Percentiles rank a stretch among this genome's conserved stretches.
Conservation (phyloP, 2,113 vertebrate genomes). For the Setophaga coronata region DNA sequence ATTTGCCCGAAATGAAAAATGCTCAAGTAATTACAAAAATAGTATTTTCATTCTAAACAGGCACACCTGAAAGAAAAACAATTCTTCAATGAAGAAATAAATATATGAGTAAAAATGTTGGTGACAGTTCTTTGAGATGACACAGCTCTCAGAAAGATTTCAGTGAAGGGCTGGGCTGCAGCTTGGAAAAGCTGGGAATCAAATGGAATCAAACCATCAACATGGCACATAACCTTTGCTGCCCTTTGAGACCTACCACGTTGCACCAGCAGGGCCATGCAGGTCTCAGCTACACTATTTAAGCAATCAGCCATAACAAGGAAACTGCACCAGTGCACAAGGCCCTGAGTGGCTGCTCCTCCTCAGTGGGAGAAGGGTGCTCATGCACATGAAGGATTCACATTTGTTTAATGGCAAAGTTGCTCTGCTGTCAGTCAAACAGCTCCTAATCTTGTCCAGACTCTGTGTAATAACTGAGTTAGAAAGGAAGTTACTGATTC, state of each 20-base stretch:
- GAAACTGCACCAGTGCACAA: background rate
- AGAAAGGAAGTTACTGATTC: background rate
- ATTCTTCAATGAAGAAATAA: background rate
- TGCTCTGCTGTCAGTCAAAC: background rate
- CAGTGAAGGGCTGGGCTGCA: background rate
- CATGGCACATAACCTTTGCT: background rate
- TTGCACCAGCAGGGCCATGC: background rate
- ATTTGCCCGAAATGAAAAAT: background rate
- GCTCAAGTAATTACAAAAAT: background rate
- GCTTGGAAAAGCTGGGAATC: background rate
- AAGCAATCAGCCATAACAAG: background rate
- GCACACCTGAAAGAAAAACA: background rate
- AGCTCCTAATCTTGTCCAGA: background rate
- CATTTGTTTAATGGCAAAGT: background rate
- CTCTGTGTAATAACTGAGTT: background rate
- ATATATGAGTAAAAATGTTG: background rate
- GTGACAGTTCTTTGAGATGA: background rate
- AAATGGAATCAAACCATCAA: background rate
- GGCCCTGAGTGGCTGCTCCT: background rate
- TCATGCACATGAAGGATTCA: rapidly evolving
- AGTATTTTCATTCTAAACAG: slow-evolving; percentile 1
- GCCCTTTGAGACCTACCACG: background rate
- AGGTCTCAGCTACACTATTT: background rate
- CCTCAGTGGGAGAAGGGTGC: background rate
- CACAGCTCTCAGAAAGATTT: background rate